Conservation (phyloP, 2,113 vertebrate species). For the human region DNA sequence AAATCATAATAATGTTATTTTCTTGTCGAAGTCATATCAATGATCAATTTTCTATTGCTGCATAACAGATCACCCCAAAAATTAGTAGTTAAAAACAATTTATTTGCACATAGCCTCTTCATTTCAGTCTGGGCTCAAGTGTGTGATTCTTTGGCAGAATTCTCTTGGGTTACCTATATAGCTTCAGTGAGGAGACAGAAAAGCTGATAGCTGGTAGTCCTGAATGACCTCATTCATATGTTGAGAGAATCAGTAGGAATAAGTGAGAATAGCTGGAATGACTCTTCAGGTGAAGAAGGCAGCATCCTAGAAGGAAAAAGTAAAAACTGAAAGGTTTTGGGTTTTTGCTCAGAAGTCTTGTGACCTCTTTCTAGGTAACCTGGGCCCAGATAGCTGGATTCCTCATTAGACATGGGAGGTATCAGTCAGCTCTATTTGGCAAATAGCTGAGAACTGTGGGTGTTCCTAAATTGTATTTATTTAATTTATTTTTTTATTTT, state of each 20-base stretch:
- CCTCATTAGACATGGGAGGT: too few species aligned
- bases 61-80: neutral
- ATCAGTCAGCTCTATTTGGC: too few species aligned
- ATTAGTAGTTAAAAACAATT: neutral
- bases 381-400: too few species aligned
- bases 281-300: neutral
- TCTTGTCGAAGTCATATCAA: neutral
- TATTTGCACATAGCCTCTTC: neutral
- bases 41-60: constrained; percentile 1
- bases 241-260: neutral
- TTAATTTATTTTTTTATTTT: too few species aligned
- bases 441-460: too few species aligned
- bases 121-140: neutral
- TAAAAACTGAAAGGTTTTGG: neutral
- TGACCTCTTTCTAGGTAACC: neutral
- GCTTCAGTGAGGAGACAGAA: neutral
- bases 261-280: neutral
- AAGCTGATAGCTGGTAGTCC: neutral
- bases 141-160: neutral
- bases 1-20: neutral
- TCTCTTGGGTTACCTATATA: neutral
- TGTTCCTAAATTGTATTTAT: too few species aligned
- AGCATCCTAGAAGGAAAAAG: neutral
- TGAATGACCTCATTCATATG: neutral
- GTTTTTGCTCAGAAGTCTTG: neutral